Base-by-base conservation (phyloP, 2,113 vertebrate genomes). In the Ictidomys tridecemlineatus region DNA sequence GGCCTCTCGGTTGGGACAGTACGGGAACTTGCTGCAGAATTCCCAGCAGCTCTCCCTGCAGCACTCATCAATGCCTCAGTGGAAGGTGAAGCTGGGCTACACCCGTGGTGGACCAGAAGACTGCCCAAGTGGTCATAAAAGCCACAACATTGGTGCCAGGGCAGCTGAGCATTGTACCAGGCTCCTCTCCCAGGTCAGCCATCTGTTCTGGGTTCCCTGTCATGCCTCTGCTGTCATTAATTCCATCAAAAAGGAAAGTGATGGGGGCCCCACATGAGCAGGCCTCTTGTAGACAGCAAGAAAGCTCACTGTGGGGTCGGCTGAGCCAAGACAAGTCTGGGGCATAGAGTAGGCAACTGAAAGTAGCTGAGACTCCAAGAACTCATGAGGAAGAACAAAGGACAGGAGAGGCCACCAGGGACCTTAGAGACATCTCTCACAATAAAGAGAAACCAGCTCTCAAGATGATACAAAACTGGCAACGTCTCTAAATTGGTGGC, bases 21-120 rank as follows among this genome's bases (percentile, higher is more conserved):
- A 48, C 39, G 0, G 2, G 13, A n/a, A 8, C 7, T 20, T 12
- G 24, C 5, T 16, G 51, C 0, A 0, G 61, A 34, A 8, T 4
- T 34, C n/a, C 24, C 4, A 10, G 96, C 0, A 5, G 30, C 48
- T 45, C 37, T 45, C 53, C 53, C 17, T 0, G 12, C 5, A 9
- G 48, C 42, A n/a, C 42, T 58, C 11, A 11, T 4, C 26, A 2
- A 37, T 8, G 14, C 26, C 32, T 0, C 0, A n/a, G 37, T 20
- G 37, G 28, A 79, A 84, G 56, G 28, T 32, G 42, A 14, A 45
- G 16, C 53, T 22, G 10, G 56, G 30, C 2, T 20, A 18, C 34
- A 4, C 69, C 45, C 22, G 4, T 22, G 48, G 24, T 3, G 18
- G 61, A 20, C 32, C 28, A 87, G 95, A 76, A 37, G n/a, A n/a